Conservation (phyloP, 2,113 vertebrate genomes). For the Esox niger region DNA sequence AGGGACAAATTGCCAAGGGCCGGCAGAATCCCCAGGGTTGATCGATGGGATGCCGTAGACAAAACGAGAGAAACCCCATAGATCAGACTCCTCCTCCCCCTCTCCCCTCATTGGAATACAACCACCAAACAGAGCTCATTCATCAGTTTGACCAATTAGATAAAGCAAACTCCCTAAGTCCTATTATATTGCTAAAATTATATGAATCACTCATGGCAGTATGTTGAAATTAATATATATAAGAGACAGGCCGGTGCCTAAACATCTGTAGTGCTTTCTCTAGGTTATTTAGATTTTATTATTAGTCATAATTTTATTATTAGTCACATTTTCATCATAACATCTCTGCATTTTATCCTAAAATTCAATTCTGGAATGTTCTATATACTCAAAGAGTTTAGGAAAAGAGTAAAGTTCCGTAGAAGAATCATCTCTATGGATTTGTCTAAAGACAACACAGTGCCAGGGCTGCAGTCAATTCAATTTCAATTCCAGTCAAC, state of each 20-base stretch:
- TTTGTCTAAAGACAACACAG: no score
- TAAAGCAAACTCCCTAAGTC: conserved; percentile 74
- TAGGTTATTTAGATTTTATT: no score
- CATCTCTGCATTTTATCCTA: no score
- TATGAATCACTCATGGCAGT: conserved; percentile 72
- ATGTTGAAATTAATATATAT: conserved; percentile 73
- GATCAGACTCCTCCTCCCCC: conserved; percentile 22
- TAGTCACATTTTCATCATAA: no score
- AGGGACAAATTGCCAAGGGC: conserved; percentile 50
- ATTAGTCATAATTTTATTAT: no score
- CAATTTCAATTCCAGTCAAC: no score
- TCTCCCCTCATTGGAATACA: conserved; percentile 34
- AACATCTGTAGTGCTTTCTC: not conserved
- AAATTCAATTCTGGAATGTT: conserved; percentile 11
- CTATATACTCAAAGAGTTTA: not conserved
- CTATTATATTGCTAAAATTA: conserved; percentile 72
- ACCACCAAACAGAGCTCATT: conserved; percentile 65
- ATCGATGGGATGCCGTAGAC: conserved; percentile 54
- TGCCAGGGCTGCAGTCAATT: no score
- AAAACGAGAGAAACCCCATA: conserved; percentile 36
- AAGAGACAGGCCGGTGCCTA: conserved; percentile 21
- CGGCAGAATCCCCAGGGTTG: conserved; percentile 42
- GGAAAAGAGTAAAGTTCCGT: no score
- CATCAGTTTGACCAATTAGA: conserved; percentile 76
- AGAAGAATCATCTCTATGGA: no score